Base-by-base conservation (phyloP, 2,888 invertebrate species). In the Mythimna lalbum region DNA sequence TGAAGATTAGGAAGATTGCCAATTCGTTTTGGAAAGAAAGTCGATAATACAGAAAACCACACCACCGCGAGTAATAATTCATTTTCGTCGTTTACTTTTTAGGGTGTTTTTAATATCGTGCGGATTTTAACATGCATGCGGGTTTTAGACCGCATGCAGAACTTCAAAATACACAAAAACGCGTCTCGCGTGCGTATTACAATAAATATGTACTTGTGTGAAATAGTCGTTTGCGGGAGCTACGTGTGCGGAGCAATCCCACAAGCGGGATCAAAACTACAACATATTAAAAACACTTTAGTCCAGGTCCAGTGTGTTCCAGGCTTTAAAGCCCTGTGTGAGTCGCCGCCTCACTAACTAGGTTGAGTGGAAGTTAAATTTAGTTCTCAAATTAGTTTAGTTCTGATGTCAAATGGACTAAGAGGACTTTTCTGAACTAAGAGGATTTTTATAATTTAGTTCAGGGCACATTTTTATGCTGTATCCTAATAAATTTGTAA, bases 351-450 rank as follows among this genome's bases (percentile, higher is more conserved):
- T 81, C 76, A 80, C 85, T 87, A 88, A 88, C 88, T 88, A 82
- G 88, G 87, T 92, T 87, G 88, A 91, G 89, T 88, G 89, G 88
- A 84, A 86, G 90, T 90, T 90, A 89, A 90, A 90, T 90, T 90
- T 87, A 87, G 84, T 84, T 86, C 86, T 87, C 74, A 87, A 90
- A 90, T 91, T 89, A 88, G 86, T 87, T 90, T 90, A 87, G 81
- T 71, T 85, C 83, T 84, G 87, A 88, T 83, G 82, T 76, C 81
- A 69, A 85, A 80, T 82, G 72, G 4, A 27, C 27, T 27, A 27
- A 27, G 27, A 27, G 27, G 76, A 72, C 68, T 71, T 63, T 73
- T 56, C 64, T 61, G 69, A 74, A 64, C 66, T 63, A 56, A 75
- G 56, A 72, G 66, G 53, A 62, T 73, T 81, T 85, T 72, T 63